phyloP scores from a whole-genome alignment of 1,140 invertebrate species.

The Sinonovacula constricta region DNA sequence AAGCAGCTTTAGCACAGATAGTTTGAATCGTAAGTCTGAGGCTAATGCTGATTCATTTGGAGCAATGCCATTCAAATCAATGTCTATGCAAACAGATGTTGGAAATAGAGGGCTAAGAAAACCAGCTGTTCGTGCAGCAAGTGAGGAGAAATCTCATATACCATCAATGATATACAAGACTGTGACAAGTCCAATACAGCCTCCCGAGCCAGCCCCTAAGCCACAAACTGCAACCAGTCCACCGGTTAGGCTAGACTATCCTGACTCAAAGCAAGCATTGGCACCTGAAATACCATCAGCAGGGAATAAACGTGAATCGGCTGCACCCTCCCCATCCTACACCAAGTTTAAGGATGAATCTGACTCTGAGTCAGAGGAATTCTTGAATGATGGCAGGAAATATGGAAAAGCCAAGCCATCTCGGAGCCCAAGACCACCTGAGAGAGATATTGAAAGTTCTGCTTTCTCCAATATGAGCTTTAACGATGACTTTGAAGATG shows the following conservation, averaged over 20 bases:
- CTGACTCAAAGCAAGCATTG: constrained; percentile 13
- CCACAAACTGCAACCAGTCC: constrained; percentile 39
- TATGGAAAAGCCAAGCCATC: constrained; percentile 52
- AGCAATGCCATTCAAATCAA: constrained; percentile 83
- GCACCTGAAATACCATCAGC: constrained; percentile 17
- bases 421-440: constrained; percentile 55
- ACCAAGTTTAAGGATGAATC: constrained; percentile 44
- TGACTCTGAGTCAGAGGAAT: constrained; percentile 42
- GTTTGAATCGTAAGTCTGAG: constrained; percentile 32
- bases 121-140: constrained; percentile 7
- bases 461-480: constrained; percentile 76
- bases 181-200: constrained; percentile 50
- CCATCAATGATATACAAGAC: constrained; percentile 8
- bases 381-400: constrained; percentile 25
- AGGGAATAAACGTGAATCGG: constrained; percentile 35
- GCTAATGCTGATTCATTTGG: constrained; percentile 82
- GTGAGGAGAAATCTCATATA: constrained; percentile 20
- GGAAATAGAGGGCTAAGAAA: constrained; percentile 7
- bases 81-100: constrained; percentile 30
- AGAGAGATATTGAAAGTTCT: constrained; percentile 61
- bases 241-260: background rate
- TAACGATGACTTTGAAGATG: constrained; percentile 71
- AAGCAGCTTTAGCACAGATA: constrained; percentile 48
- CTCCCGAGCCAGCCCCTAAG: constrained; percentile 35
- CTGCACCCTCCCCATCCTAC: constrained; percentile 32